A percentile compares a stretch with the other conserved stretches of the same genome.
phyloP scores from a whole-genome alignment of 2,888 invertebrate species.

The Mesorhabditis belari region DNA sequence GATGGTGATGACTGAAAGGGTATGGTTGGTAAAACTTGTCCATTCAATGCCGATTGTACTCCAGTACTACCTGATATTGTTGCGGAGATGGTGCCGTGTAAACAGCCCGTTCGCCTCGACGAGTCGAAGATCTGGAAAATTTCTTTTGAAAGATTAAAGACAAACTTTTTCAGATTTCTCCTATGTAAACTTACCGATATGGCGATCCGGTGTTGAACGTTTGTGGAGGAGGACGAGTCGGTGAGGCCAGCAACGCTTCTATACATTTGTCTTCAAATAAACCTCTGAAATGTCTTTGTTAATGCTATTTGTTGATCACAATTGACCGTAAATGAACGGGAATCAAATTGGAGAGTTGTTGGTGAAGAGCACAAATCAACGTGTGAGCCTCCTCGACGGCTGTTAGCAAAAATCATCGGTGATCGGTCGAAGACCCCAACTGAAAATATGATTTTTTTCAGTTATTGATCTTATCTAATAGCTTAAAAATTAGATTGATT shows the following conservation, averaged over 20 bases:
- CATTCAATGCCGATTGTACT: too few species aligned
- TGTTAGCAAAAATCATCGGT: constrained; percentile 43
- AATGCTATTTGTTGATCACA: constrained; percentile 38
- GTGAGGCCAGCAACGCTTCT: constrained; percentile 38
- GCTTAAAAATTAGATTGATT: neutral
- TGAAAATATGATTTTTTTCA: too few species aligned
- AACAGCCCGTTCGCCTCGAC: constrained; percentile 1
- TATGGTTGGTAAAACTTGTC: too few species aligned
- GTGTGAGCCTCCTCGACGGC: constrained; percentile 49
- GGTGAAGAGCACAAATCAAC: constrained; percentile 43
- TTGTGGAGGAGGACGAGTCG: constrained; percentile 41
- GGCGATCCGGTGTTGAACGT: constrained; percentile 18
- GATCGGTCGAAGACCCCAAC: constrained; percentile 49
- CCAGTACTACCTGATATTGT: constrained; percentile 1
- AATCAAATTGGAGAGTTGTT: constrained; percentile 41
- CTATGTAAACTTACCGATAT: constrained; percentile 8
- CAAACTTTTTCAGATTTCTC: too few species aligned
- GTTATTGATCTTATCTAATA: too few species aligned
- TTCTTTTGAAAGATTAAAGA: neutral
- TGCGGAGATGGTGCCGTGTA: constrained; percentile 3
- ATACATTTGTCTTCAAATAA: constrained; percentile 46
- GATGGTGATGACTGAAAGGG: too few species aligned
- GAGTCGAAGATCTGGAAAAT: neutral
- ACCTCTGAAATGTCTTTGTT: constrained; percentile 39
- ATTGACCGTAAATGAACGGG: constrained; percentile 33